Evolutionary conservation across 2,888 invertebrate species (phyloP), one percentile per base, ranked within the genome.

Genomic region (Andrena dorsata): DNA sequence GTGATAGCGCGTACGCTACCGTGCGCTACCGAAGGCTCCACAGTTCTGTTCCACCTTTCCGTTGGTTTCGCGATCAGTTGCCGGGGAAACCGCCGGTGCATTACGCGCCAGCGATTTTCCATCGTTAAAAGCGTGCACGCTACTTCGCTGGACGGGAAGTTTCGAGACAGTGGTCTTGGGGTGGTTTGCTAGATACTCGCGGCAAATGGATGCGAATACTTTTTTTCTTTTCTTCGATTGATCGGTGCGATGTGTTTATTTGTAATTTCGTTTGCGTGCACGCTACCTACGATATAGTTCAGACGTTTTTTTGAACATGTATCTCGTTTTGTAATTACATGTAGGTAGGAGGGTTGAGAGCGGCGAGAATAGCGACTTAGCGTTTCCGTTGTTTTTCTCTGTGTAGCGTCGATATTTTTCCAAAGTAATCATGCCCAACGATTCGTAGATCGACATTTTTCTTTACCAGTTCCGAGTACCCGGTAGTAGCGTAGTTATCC

Each of bases 61-160:
- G 28, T 13, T 23, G n/a, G 13, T 32, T 47, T 69, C 35, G 53
- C 56, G 23, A 13, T 10, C 47, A 73, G 53, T 41, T 23, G 32
- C 28, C 30, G 7, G 26, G 20, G 41, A 49, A 72, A 49, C 28
- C 28, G 30, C 2, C 23, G 63, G 61, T 30, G 35, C 41, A 20
- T 53, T 66, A 53, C 41, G 28, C 13, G 53, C 61, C 56, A 35
- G 13, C 23, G 41, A 23, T 41, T 61, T 60, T 30, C 51, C 16
- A 26, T 51, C 53, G 30, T 41, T 53, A 28, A 66, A 73, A 79
- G 63, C 80, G 73, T 79, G 80, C 79, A 69, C 69, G 80, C 41
- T 69, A 35, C 20, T 35, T 49, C 53, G 5, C 30, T 58, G 10
- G 35, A 68, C 28, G 32, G 20, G 51, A 16, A 53, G 16, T 16